Conservation (phyloP, 2,113 vertebrate genomes). For the Notothenia rossii region DNA sequence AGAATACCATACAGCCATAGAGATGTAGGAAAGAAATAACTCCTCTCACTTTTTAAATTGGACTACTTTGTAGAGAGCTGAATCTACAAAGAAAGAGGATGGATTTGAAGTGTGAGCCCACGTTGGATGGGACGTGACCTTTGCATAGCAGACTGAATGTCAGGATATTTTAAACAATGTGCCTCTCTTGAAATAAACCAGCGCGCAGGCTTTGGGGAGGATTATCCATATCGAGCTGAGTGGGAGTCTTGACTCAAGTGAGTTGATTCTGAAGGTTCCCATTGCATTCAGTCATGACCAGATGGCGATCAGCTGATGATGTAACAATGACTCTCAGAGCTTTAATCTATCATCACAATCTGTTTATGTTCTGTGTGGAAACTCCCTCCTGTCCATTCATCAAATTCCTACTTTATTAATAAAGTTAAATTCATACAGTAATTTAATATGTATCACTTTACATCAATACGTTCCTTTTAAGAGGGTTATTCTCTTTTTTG, state of each 20-base stretch:
- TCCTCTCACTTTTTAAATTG: background rate
- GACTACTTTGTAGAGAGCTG: background rate
- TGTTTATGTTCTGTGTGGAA: background rate
- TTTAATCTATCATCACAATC: slow-evolving; percentile 4
- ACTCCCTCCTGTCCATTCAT: background rate
- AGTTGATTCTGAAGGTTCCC: slow-evolving; percentile 6
- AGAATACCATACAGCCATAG: background rate
- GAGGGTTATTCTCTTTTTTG: background rate
- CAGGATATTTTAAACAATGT: slow-evolving; percentile 24
- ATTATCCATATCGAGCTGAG: slow-evolving; percentile 24
- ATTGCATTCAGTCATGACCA: background rate
- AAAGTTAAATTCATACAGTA: background rate
- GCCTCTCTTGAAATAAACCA: slow-evolving; percentile 2
- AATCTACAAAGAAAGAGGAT: background rate
- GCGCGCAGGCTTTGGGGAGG: background rate
- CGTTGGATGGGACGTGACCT: background rate
- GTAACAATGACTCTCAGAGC: background rate
- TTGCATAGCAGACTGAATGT: slow-evolving; percentile 11
- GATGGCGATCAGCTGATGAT: background rate
- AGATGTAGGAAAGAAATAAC: background rate
- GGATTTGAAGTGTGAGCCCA: background rate
- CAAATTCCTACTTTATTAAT: background rate
- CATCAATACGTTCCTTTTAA: background rate
- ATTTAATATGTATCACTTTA: background rate
- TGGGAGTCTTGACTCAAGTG: slow-evolving; percentile 20